Evolutionary conservation across 2,888 invertebrate genomes (phyloP).

Genomic region (Coelopa pilipes): DNA sequence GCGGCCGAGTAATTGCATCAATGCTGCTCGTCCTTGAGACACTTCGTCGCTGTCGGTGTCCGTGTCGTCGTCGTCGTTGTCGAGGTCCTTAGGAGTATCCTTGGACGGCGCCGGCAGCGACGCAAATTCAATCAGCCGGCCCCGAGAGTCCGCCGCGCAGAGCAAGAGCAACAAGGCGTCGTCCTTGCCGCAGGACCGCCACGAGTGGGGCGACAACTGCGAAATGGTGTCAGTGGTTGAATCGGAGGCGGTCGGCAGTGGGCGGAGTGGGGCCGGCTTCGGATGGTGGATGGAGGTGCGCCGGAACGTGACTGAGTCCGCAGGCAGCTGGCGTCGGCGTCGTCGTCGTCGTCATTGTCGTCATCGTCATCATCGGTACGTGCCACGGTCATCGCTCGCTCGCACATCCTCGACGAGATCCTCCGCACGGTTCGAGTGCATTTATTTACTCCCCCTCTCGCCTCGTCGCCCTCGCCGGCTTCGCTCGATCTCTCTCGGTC

Average conservation of each 20-base stretch:
- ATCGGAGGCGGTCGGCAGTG: not conserved
- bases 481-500: not conserved
- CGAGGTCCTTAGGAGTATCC: no score
- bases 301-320: not conserved
- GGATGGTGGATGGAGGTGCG: not conserved
- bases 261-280: not conserved
- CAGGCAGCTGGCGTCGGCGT: not conserved
- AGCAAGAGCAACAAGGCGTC: not conserved
- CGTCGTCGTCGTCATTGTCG: no score
- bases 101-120: not conserved
- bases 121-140: slow-evolving; percentile 13
- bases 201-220: not conserved
- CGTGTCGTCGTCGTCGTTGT: no score
- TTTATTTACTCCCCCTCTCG: slow-evolving; percentile 4
- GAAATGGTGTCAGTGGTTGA: slow-evolving; percentile 27
- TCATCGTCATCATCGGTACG: slow-evolving; percentile 4
- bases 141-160: not conserved
- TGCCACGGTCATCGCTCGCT: slow-evolving; percentile 14
- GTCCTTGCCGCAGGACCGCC: not conserved
- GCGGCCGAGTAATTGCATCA: no score
- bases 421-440: slow-evolving; percentile 13
- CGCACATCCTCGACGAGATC: not conserved
- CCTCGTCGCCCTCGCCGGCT: not conserved
- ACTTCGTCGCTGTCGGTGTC: no score
- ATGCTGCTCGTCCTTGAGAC: no score